These are phyloP conservation scores for Melipona quadrifasciata DNA, from an alignment of 1,140 invertebrate species.

Conservation along the genomic window DNA sequence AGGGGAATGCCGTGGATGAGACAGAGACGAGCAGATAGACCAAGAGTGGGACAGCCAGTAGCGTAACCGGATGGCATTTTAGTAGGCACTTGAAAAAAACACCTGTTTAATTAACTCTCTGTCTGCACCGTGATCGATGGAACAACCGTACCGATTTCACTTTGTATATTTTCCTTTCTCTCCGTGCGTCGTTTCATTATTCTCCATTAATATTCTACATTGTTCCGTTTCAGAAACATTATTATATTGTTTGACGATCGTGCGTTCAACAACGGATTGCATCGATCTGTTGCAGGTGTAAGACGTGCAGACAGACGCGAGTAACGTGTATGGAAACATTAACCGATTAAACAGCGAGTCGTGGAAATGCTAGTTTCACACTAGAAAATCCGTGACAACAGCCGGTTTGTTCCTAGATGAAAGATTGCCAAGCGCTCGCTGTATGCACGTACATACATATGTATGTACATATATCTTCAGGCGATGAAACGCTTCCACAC, in stretches of 20 bases:
- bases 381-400: neutral
- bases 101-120: constrained; percentile 61
- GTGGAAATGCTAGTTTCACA: neutral
- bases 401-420: constrained; percentile 4
- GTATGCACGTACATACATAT: neutral
- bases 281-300: neutral
- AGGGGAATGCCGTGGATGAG: constrained; percentile 16
- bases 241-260: too few relatives aligned
- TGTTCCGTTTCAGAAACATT: neutral
- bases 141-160: neutral
- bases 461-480: neutral
- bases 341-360: neutral
- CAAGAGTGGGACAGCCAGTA: constrained; percentile 54
- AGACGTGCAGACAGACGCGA: too few relatives aligned
- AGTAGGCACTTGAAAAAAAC: constrained; percentile 44
- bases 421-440: neutral
- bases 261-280: neutral
- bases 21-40: constrained; percentile 5
- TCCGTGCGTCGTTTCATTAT: too few relatives aligned
- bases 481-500: neutral
- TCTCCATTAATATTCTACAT: neutral
- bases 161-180: too few relatives aligned
- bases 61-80: constrained; percentile 53
- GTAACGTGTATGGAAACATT: neutral
- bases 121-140: constrained; percentile 4